Evolutionary conservation across 2,888 invertebrate genomes (phyloP), one percentile per base, ranked within the genome.

Genomic region (Cinara cedri): DNA sequence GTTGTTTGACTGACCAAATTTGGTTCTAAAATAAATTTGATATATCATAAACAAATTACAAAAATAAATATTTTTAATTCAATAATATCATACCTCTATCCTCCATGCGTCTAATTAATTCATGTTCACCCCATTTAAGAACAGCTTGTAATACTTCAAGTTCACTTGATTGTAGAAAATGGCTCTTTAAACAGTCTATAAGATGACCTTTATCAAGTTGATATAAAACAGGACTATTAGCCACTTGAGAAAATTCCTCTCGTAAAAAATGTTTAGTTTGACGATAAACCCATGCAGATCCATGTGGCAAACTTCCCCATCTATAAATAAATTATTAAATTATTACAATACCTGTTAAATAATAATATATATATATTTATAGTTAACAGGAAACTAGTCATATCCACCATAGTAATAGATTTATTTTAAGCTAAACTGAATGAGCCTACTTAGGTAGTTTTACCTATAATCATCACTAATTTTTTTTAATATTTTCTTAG

Each of bases 301-400:
- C 97, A 86, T 97, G 94, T 0, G 96, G 91, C 85, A 94, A 94
- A 83, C 91, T 89, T 21, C 95, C 92, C 98, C 98, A 98, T 68
- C 87, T 86, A 65, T 82, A 75, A 44, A 82, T 34, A 8, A 78
- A 60, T 60, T 70, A 1, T 49, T 34, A 70, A 19, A 60, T 21
- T 68, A 46, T 46, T 26, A 6, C 6, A 34, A 34, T 34, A 34
- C 34, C 6, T 34, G 6, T 34, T 34, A 34, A 34, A 34, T 34
- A 34, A 34, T 34, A 34, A 34, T 6, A 34, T 34, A 34, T 6
- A 34, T 34, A 34, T 34, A 34, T n/a, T n/a, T n/a, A n/a, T n/a
- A n/a, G n/a, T n/a, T n/a, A n/a, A n/a, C n/a, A n/a, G n/a, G n/a
- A n/a, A n/a, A n/a, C n/a, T n/a, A n/a, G n/a, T n/a, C n/a, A n/a